Evolutionary conservation across 2,888 invertebrate genomes (phyloP).

Genomic region (Machimus rusticus): DNA sequence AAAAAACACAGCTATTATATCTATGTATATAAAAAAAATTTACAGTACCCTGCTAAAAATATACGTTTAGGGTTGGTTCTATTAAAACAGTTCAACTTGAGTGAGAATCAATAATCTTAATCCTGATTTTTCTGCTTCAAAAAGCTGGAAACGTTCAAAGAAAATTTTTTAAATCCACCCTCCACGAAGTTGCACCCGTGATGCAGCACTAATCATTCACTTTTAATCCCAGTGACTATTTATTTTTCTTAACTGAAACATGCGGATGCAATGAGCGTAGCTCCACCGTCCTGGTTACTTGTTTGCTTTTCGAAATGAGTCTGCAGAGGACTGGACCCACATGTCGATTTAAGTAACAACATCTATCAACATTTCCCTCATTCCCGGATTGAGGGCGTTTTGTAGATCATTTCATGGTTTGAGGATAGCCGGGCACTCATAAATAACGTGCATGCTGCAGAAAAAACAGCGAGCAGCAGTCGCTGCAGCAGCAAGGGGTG

Average conservation of each 20-base stretch:
- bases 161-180: not conserved
- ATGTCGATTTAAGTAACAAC: constrained; percentile 4
- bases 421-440: not conserved
- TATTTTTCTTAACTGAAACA: not conserved
- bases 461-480: not conserved
- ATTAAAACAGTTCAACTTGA: not conserved
- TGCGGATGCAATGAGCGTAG: not conserved
- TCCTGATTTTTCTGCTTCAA: not conserved
- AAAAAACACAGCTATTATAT: no score
- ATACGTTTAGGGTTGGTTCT: not conserved
- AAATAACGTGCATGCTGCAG: constrained; percentile 8
- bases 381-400: not conserved
- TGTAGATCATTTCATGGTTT: constrained; percentile 15
- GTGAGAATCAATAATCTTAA: not conserved
- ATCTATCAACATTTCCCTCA: constrained; percentile 26
- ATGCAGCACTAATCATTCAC: constrained; percentile 6
- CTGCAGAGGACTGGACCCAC: constrained; percentile 16
- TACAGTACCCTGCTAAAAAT: not conserved
- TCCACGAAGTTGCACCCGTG: not conserved
- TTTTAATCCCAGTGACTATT: not conserved
- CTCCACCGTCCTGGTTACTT: not conserved
- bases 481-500: constrained; percentile 6
- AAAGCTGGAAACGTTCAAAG: not conserved
- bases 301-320: not conserved
- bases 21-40: not conserved